These are phyloP conservation scores for Neuroscelio doddi DNA, from an alignment of 2,888 invertebrate species.

Conservation along the genomic window DNA sequence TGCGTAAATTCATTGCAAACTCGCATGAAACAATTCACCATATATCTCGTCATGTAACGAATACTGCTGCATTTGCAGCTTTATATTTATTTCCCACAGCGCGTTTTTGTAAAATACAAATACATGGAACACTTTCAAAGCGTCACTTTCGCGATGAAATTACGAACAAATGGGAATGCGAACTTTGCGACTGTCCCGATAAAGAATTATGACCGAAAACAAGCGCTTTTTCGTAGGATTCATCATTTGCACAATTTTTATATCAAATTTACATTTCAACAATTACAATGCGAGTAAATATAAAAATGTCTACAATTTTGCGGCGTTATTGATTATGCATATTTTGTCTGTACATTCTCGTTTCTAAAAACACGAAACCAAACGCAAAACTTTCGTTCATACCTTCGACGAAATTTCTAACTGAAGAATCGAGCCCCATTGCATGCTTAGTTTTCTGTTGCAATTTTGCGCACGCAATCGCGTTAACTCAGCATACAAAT, in stretches of 20 bases:
- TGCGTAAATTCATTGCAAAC: conserved; percentile 8
- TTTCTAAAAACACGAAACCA: not conserved
- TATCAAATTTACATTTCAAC: not conserved
- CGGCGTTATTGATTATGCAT: too few species aligned
- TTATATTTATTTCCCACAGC: not conserved
- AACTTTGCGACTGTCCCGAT: not conserved
- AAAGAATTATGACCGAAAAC: not conserved
- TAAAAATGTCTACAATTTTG: too few species aligned
- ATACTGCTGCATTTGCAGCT: conserved; percentile 1
- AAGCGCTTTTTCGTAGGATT: too few species aligned
- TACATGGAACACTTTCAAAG: not conserved
- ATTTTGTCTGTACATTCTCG: too few species aligned
- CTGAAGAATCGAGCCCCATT: not conserved
- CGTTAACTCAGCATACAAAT: conserved; percentile 2
- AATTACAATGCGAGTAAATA: too few species aligned
- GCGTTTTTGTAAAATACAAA: conserved; percentile 1
- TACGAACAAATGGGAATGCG: not conserved
- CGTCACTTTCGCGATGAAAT: not conserved
- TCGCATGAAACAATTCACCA: conserved; percentile 8
- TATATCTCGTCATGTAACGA: not conserved
- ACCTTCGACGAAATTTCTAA: conserved; percentile 1
- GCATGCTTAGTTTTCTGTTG: not conserved
- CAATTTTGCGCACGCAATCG: conserved; percentile 8
- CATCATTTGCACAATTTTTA: not conserved
- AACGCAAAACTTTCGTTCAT: not conserved